phyloP scores from a whole-genome alignment of 2,888 invertebrate species.

The Leistus spinibarbis region DNA sequence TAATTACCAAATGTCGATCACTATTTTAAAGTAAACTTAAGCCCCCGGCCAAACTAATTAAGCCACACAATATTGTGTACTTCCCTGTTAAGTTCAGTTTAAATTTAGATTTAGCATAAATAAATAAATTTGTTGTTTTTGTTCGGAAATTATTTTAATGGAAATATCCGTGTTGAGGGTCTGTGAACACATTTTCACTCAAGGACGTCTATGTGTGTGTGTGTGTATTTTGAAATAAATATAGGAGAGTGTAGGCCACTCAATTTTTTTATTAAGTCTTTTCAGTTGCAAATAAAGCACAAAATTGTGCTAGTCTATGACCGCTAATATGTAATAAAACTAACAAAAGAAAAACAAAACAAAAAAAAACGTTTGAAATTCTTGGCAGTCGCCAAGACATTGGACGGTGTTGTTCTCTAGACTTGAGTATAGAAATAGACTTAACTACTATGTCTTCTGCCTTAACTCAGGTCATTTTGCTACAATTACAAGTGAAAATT shows the following conservation, averaged over 20 bases:
- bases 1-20: neutral
- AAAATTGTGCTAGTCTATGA: neutral
- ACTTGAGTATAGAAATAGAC: neutral
- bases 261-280: too few species aligned
- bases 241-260: too few species aligned
- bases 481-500: neutral
- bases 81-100: neutral
- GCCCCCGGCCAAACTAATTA: neutral
- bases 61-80: neutral
- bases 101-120: neutral
- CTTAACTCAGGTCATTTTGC: neutral
- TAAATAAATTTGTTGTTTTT: too few species aligned
- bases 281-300: neutral
- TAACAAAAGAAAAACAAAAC: neutral
- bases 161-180: too few species aligned
- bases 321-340: neutral
- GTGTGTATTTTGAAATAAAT: too few species aligned
- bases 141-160: too few species aligned
- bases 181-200: too few species aligned
- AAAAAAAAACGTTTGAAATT: neutral
- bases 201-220: too few species aligned
- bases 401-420: constrained; percentile 1
- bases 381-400: constrained; percentile 3
- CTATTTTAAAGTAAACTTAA: neutral
- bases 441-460: neutral